Evolutionary conservation across 1,140 invertebrate species (phyloP).

Genomic region (Olivierus martensii): DNA sequence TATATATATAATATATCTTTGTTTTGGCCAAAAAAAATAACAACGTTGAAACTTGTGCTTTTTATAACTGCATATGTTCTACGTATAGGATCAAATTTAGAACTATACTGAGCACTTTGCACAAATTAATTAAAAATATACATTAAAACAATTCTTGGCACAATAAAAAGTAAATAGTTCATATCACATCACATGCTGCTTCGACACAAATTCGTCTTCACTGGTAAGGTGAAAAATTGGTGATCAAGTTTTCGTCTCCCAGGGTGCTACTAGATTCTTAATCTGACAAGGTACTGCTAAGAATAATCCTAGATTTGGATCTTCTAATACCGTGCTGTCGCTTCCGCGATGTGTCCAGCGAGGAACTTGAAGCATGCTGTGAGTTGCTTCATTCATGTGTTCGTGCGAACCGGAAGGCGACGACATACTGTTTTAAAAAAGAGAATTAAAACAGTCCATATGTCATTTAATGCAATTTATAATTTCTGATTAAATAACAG

Average conservation of each 20-base stretch:
- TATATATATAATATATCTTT: too few relatives aligned
- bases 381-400: slow-evolving; percentile 13
- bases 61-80: too few relatives aligned
- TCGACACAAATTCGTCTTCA: too few relatives aligned
- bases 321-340: neutral
- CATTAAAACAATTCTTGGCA: too few relatives aligned
- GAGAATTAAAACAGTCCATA: neutral
- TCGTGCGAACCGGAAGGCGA: slow-evolving; percentile 15
- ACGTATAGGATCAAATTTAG: too few relatives aligned
- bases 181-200: too few relatives aligned
- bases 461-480: neutral
- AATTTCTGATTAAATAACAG: neutral
- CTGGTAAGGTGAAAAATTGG: neutral
- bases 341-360: slow-evolving; percentile 3
- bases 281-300: slow-evolving; percentile 9
- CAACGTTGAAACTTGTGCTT: too few relatives aligned
- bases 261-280: slow-evolving; percentile 11
- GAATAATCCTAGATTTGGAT: slow-evolving; percentile 3
- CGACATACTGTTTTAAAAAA: slow-evolving; percentile 4
- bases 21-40: too few relatives aligned
- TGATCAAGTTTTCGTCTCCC: slow-evolving; percentile 6
- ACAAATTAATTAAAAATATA: too few relatives aligned
- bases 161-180: too few relatives aligned
- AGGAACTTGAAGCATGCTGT: slow-evolving; percentile 14
- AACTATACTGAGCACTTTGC: too few relatives aligned